Base-by-base conservation (phyloP, 92 coral and sea anemone species). In the Hydrozoanthus gracilis region DNA sequence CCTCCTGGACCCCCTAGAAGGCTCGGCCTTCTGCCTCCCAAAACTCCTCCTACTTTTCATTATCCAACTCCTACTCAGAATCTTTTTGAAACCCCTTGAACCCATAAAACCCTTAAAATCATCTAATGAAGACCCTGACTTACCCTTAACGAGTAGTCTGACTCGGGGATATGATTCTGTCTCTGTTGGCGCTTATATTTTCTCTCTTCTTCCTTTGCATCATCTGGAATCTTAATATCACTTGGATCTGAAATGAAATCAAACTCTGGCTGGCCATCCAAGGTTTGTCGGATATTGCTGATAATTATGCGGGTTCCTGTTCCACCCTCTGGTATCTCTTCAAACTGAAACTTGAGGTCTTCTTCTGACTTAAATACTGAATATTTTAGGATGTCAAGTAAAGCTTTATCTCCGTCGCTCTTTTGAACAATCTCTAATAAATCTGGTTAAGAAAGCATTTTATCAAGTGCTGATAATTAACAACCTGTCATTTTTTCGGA, bases 131-230 rank as follows among this genome's bases (percentile, higher is more conserved):
- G 83, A 3, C 69, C 6, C 12, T 69, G 16, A 75, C 98, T 71
- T 71, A 96, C 99, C 93, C 93, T 87, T 3, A 96, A 85, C 3
- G 99, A 96, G 70, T 94, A 96, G 82, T 96, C 99, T 10, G 98
- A 96, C 87, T 95, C 98, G 12, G 99, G 99, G 56, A 96, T 95
- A 61, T 96, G 99, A 65, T 96, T 90, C 62, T 96, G 99, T 70
- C 99, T 74, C 56, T 96, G 93, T 61, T 95, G 98, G 12, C 91
- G 86, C 46, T 87, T 93, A 10, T 82, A 91, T 47, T 91, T 96
- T 27, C 90, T 83, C 68, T 90, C 87, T 75, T 93, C 98, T 7
- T 87, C 73, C 71, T 94, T 96, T 9, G 89, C 88, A 66, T 96
- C 99, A 66, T 96, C 98, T 2, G 99, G 99, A 8, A 96, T 92